Base-by-base conservation (phyloP, 1,140 invertebrate genomes). In the Heterodera carotae region DNA sequence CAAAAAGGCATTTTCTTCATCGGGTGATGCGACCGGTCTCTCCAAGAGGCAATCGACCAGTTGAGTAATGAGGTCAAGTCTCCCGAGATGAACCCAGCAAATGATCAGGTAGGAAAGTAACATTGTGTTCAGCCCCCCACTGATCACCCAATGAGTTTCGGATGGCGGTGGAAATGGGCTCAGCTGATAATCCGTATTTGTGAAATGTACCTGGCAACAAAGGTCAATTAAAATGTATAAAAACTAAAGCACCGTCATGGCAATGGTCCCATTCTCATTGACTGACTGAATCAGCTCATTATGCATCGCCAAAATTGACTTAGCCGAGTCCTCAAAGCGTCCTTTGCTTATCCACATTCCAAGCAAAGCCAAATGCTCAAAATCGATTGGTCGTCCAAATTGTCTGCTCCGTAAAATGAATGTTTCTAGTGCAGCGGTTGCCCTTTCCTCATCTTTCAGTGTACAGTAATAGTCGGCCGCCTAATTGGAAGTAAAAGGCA, bases 381-480 rank as follows among this genome's bases (percentile, higher is more conserved):
- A 59, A 81, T 81, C 79, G 33, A 69, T 70, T 15, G 72, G 48
- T 75, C 76, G 48, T 29, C 74, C 76, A 48, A 85, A 88, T 62
- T 88, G 78, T 34, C 69, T 25, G 62, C 82, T 80, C 33, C 85
- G 78, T 3, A 84, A 36, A 48, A 86, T 76, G 79, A 86, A 86
- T 12, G 75, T 75, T 71, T 87, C 79, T 2, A 86, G 62, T 18
- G 86, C 78, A 43, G 82, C 77, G 27, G 83, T 86, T 5, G 85
- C 85, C 67, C 83, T 81, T 6, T 87, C 84, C 18, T 86, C 86
- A 56, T 86, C 86, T 34, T 85, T 85, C n/a, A 70, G 69, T 12
- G 64, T 70, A 18, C 83, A 83, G 59, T 82, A 86, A 78, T 86
- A 88, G 5, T 86, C 81, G 53, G 85, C 85, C 73, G 62, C 81